Base-by-base conservation (phyloP, 2,888 invertebrate species). In the Drosophila colorata region DNA sequence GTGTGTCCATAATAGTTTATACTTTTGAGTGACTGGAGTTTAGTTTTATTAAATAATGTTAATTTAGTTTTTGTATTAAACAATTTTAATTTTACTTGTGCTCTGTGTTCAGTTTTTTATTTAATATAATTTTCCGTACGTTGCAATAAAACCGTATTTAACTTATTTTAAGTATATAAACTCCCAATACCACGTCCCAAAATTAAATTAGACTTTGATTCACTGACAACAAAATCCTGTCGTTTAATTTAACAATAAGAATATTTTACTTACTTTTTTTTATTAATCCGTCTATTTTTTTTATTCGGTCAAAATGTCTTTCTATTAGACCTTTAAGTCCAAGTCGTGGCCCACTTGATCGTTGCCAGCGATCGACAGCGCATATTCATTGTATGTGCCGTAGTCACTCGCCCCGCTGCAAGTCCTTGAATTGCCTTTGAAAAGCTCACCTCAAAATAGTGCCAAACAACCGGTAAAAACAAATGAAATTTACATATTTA, bases 381-480 rank as follows among this genome's bases (percentile, higher is more conserved):
- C 83, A 80, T 80, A 76, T 89, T 89, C 88, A 89, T 86, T 87
- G 78, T 77, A 83, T 87, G 90, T 90, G 87, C 88, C 88, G 90
- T 87, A 83, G 71, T 69, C 73, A 75, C 65, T 84, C 78, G 74
- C 70, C 73, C 77, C 84, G 82, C 9, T 28, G 9, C 28, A 28
- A 28, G 28, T 28, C 88, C 78, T 8, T 9, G 2, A 20, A 28
- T 8, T 28, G 25, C 7, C 7, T 28, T 28, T 28, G 8, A 28
- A 28, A 8, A 28, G 25, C 8, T 5, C 2, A 0, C 8, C 2
- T 28, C 25, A 13, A 33, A 33, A 13, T 13, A 13, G 11, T 3
- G 33, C 13, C 13, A 33, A 33, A 33, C 4, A 33, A 33, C 6
- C 1, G 11, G 33, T 13, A 33, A 33, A 28, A 28, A 9, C 20